Conservation (phyloP, 2,888 invertebrate species). For the Pycnomerus fuliginosus region DNA sequence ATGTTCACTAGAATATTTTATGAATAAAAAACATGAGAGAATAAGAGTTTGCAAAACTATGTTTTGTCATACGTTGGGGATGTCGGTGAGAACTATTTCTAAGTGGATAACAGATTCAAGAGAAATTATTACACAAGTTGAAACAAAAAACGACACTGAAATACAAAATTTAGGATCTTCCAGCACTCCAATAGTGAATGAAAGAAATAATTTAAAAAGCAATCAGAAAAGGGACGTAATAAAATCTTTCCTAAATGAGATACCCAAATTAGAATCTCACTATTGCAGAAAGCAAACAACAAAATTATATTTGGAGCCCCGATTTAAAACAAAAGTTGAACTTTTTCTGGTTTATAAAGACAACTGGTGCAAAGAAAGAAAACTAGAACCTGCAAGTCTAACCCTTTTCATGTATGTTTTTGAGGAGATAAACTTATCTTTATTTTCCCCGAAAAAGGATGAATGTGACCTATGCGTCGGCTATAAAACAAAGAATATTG, state of each 20-base stretch:
- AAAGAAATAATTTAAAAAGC: too few species aligned
- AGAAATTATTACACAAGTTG: not conserved
- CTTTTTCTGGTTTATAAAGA: not conserved
- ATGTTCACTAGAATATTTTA: not conserved
- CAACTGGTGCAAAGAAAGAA: not conserved
- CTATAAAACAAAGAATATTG: constrained; percentile 9
- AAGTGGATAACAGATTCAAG: not conserved
- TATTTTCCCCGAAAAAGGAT: constrained; percentile 1
- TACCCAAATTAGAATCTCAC: constrained; percentile 1
- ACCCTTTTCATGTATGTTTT: not conserved
- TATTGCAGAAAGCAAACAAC: not conserved
- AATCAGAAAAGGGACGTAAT: not conserved
- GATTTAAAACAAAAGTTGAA: not conserved
- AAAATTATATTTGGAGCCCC: not conserved
- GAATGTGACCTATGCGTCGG: constrained; percentile 2
- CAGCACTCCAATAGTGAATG: too few species aligned
- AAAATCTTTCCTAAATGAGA: not conserved
- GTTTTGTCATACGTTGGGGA: not conserved
- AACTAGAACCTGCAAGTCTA: not conserved
- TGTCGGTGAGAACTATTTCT: not conserved
- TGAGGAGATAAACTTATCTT: not conserved
- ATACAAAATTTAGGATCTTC: too few species aligned
- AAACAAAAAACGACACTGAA: not conserved
- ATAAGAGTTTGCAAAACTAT: not conserved
- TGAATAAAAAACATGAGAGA: not conserved